Percentiles rank a stretch among this genome's conserved stretches.
These are phyloP conservation scores for Apotomis capreana DNA, from an alignment of 2,888 invertebrate genomes.

Conservation along the genomic window DNA sequence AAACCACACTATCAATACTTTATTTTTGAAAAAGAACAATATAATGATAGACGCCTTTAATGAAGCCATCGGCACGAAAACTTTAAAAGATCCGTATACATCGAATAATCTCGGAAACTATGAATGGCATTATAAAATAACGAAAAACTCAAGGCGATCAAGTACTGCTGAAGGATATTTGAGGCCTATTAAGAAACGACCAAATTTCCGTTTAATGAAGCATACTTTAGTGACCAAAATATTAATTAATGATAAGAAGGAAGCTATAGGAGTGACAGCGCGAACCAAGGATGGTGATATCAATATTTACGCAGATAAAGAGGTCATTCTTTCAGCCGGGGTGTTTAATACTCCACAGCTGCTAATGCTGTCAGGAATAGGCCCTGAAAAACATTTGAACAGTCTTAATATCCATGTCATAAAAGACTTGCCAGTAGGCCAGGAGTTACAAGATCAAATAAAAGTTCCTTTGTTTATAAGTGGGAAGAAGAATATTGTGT, in stretches of 20 bases:
- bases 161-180: conserved; percentile 40
- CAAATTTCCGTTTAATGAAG: conserved; percentile 47
- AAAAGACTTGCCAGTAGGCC: conserved; percentile 28
- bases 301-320: conserved; percentile 28
- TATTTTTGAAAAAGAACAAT: conserved; percentile 56
- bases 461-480: conserved; percentile 12
- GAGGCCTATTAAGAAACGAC: conserved; percentile 39
- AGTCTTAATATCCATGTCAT: conserved; percentile 21
- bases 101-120: conserved; percentile 17
- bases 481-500: not conserved
- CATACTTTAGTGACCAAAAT: conserved; percentile 47
- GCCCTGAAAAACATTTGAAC: conserved; percentile 29
- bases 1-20: conserved; percentile 50
- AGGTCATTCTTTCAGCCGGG: conserved; percentile 32
- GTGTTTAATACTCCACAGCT: conserved; percentile 29
- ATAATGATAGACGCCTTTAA: conserved; percentile 53
- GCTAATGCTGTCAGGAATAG: conserved; percentile 37
- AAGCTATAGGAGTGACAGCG: conserved; percentile 45
- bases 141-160: not conserved
- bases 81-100: conserved; percentile 19
- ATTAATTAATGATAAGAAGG: conserved; percentile 42
- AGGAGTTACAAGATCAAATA: conserved; percentile 25
- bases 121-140: conserved; percentile 4
- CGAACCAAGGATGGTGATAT: conserved; percentile 30
- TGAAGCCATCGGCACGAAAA: conserved; percentile 14